These are phyloP conservation scores for Gymnoscopelus braueri DNA, from an alignment of 2,797 vertebrate genomes.

Conservation along the genomic window DNA sequence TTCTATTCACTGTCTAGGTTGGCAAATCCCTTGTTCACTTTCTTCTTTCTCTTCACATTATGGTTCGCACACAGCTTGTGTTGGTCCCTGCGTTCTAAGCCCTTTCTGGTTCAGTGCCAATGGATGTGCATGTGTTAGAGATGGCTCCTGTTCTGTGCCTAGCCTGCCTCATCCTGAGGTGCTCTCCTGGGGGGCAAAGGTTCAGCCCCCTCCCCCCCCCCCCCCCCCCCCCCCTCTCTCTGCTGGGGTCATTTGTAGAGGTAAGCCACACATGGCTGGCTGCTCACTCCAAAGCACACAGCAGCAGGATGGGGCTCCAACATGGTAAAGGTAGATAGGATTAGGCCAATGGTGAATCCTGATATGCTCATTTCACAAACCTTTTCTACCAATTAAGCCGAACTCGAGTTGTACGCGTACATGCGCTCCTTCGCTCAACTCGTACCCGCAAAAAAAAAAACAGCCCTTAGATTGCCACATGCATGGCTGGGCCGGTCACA, in stretches of 20 bases:
- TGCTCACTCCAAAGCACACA: constrained; percentile 39
- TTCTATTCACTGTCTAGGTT: constrained; percentile 2
- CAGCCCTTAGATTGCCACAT: constrained; percentile 50
- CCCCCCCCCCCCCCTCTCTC: constrained; percentile 24
- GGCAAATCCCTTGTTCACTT: constrained; percentile 8
- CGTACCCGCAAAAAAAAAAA: constrained; percentile 35
- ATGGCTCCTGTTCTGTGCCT: constrained; percentile 54
- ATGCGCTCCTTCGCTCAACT: constrained; percentile 29
- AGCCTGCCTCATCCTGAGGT: constrained; percentile 65
- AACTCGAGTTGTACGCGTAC: constrained; percentile 41
- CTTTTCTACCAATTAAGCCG: constrained; percentile 53
- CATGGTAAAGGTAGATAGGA: constrained; percentile 54
- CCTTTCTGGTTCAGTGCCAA: constrained; percentile 80
- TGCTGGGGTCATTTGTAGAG: constrained; percentile 66
- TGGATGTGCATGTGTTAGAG: constrained; percentile 82
- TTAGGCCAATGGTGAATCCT: constrained; percentile 55
- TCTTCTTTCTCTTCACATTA: constrained; percentile 38
- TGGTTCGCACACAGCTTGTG: constrained; percentile 20
- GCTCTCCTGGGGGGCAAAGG: constrained; percentile 68
- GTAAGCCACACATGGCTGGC: constrained; percentile 78
- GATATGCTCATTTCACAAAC: constrained; percentile 59
- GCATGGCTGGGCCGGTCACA: constrained; percentile 53
- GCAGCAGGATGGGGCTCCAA: constrained; percentile 40
- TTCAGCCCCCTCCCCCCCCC: constrained; percentile 41
- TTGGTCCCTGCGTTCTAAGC: constrained; percentile 61